These are phyloP conservation scores for Scomber colias DNA, from an alignment of 2,113 vertebrate species.

Conservation along the genomic window DNA sequence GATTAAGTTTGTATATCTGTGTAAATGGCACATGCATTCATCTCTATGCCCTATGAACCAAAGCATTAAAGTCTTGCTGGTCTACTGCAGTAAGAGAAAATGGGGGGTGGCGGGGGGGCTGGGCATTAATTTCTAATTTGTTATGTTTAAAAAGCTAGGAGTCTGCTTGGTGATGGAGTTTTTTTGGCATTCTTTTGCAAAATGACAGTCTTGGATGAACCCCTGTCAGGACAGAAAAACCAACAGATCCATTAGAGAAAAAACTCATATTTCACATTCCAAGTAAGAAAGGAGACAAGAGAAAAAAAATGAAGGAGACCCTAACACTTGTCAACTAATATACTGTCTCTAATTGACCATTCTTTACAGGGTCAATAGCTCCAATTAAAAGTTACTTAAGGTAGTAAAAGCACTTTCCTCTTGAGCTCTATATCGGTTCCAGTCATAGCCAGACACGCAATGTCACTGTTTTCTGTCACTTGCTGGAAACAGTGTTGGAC, in stretches of 20 bases:
- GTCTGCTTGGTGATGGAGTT: neutral
- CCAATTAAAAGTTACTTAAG: constrained; percentile 17
- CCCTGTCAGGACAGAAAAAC: neutral
- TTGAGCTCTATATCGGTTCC: constrained; percentile 18
- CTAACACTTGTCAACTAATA: constrained; percentile 7
- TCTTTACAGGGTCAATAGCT: constrained; percentile 6
- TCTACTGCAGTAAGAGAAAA: too few species aligned
- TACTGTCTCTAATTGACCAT: constrained; percentile 8
- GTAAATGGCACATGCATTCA: neutral
- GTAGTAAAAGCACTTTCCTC: constrained; percentile 42
- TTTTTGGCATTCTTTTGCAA: neutral
- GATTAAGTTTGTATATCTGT: neutral
- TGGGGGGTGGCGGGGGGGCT: too few species aligned
- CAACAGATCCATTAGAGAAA: constrained; percentile 38
- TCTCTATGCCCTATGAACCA: neutral
- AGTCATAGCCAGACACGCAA: constrained; percentile 45
- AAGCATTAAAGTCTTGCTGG: neutral
- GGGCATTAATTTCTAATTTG: too few species aligned
- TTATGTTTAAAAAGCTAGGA: neutral
- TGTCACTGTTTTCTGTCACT: constrained; percentile 72
- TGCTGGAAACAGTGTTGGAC: constrained; percentile 67
- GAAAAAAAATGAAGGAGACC: neutral
- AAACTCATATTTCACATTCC: constrained; percentile 13
- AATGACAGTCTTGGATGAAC: neutral
- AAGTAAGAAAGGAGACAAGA: neutral